phyloP scores from a whole-genome alignment of 2,113 vertebrate genomes.

The Lepisosteus osseus region DNA sequence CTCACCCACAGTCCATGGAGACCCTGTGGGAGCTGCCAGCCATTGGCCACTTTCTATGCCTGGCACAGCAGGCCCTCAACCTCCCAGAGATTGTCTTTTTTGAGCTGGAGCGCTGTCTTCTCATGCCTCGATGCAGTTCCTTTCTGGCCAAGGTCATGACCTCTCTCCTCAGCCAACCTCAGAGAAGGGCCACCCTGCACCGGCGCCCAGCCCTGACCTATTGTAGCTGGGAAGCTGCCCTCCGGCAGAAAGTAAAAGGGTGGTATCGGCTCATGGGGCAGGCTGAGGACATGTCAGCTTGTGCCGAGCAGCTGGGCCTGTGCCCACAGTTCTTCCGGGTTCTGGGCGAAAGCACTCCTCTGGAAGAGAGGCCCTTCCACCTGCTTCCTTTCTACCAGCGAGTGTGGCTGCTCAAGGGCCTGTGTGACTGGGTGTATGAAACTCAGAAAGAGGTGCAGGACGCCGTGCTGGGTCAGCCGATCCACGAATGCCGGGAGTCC shows the following conservation, averaged over 20 bases:
- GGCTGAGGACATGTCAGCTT: slow-evolving; percentile 71
- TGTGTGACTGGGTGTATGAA: slow-evolving; percentile 93
- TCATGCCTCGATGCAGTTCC: slow-evolving; percentile 91
- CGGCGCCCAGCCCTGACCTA: slow-evolving; percentile 85
- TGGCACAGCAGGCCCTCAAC: slow-evolving; percentile 90
- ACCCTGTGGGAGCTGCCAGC: slow-evolving; percentile 96
- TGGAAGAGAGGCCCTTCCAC: slow-evolving; percentile 87
- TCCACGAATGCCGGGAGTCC: slow-evolving; percentile 96
- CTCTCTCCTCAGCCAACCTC: slow-evolving; percentile 83
- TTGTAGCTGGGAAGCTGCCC: slow-evolving; percentile 85
- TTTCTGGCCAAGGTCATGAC: slow-evolving; percentile 96
- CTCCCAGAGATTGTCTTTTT: slow-evolving; percentile 96
- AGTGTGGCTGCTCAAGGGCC: slow-evolving; percentile 92
- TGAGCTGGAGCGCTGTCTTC: slow-evolving; percentile 91
- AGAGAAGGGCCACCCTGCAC: slow-evolving; percentile 80
- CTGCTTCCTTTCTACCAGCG: slow-evolving; percentile 84
- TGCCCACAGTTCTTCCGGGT: slow-evolving; percentile 86
- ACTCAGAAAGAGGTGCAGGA: slow-evolving; percentile 93
- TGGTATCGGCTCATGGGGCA: slow-evolving; percentile 84
- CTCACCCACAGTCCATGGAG: slow-evolving; percentile 76
- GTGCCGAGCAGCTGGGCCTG: slow-evolving; percentile 85
- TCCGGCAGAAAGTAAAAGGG: slow-evolving; percentile 80
- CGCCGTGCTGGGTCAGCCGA: slow-evolving; percentile 89
- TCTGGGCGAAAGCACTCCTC: slow-evolving; percentile 83
- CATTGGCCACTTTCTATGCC: slow-evolving; percentile 95